Evolutionary conservation across 1,140 invertebrate genomes (phyloP).

Genomic region (Drosophila paulistorum): DNA sequence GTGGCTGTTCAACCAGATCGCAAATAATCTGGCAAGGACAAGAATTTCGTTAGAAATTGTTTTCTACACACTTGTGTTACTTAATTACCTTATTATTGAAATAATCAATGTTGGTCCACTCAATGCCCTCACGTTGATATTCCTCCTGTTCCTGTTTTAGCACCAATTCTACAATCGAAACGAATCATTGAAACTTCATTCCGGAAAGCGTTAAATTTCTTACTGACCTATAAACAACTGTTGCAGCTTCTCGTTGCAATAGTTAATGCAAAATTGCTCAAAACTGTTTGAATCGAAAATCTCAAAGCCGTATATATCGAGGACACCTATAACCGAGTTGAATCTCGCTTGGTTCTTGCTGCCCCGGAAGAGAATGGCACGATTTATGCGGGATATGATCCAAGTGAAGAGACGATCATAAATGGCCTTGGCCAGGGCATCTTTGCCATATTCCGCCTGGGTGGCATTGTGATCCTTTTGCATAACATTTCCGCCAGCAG

Average conservation of each 20-base stretch:
- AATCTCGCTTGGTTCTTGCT: constrained; percentile 74
- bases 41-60: neutral
- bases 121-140: constrained; percentile 95
- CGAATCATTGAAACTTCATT: neutral
- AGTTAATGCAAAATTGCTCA: constrained; percentile 98
- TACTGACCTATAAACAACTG: constrained; percentile 96
- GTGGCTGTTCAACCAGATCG: constrained; percentile 94
- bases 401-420: constrained; percentile 96
- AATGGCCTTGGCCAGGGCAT: constrained; percentile 96
- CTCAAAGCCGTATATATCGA: constrained; percentile 99
- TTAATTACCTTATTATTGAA: constrained; percentile 91
- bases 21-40: constrained; percentile 88
- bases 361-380: constrained; percentile 86
- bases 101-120: constrained; percentile 95
- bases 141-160: constrained; percentile 98
- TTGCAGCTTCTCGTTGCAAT: constrained; percentile 98
- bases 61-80: neutral
- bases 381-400: constrained; percentile 95
- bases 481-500: constrained; percentile 96
- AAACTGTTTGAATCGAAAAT: constrained; percentile 98
- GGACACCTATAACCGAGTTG: constrained; percentile 95
- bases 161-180: constrained; percentile 89
- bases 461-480: constrained; percentile 93
- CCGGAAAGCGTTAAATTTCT: neutral
- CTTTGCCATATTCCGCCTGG: constrained; percentile 95